Evolutionary conservation across 2,797 vertebrate species (phyloP).

Genomic region (Hydrolagus colliei): DNA sequence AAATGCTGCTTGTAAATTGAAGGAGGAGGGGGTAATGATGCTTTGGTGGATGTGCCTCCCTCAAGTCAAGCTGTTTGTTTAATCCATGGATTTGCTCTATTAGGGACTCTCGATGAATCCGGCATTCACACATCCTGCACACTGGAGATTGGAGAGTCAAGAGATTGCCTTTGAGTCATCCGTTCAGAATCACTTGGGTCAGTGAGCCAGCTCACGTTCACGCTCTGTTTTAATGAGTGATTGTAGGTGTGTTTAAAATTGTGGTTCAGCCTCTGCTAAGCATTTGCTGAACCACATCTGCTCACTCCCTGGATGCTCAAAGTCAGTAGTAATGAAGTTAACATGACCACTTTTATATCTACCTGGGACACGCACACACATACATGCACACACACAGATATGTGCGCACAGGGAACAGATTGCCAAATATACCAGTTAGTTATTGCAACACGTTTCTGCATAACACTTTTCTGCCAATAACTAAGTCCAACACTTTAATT

Average conservation of each 20-base stretch:
- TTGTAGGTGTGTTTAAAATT: neutral
- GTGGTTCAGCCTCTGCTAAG: neutral
- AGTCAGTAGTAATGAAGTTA: too few relatives aligned
- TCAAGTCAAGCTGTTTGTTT: neutral
- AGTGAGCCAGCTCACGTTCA: neutral
- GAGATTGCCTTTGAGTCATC: neutral
- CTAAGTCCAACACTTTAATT: too few relatives aligned
- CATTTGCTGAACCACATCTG: neutral
- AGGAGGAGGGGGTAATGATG: neutral
- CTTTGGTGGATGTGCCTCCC: neutral
- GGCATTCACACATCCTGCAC: neutral
- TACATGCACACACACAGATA: too few relatives aligned
- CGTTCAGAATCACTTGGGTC: neutral
- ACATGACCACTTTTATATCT: too few relatives aligned
- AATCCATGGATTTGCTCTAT: neutral
- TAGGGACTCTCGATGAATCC: neutral
- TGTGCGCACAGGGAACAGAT: neutral
- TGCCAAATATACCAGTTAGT: too few relatives aligned
- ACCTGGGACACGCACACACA: too few relatives aligned
- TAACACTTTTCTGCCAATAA: too few relatives aligned
- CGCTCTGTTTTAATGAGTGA: neutral
- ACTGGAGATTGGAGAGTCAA: too few relatives aligned
- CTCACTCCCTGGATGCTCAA: neutral
- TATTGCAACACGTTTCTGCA: too few relatives aligned
- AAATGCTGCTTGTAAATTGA: neutral